Evolutionary conservation across 2,113 vertebrate genomes (phyloP), one percentile per base, ranked within the genome.

Genomic region (Hypomesus transpacificus): DNA sequence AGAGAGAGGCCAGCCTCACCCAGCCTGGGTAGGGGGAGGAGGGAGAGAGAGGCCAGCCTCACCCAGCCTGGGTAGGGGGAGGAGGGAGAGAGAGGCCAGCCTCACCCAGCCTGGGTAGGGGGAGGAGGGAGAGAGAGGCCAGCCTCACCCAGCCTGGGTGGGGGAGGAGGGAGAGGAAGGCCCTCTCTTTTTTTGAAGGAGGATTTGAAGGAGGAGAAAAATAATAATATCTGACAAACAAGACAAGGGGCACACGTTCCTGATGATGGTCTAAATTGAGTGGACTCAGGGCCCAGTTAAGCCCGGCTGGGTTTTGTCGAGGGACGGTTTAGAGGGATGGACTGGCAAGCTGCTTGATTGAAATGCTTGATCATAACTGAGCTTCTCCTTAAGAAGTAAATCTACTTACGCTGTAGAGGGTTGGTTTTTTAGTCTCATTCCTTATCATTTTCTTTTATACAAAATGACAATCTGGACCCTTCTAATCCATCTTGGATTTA

Each of bases 361-460:
- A 80, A 85, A 77, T 73, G 66, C 66, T 73, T 86, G 82, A 83
- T 91, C 82, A 88, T 64, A 86, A 77, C 84, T 66, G 75, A 78
- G 84, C 73, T 82, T 89, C 88, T 90, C 86, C 88, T 89, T 91
- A 77, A 87, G 81, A 84, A 85, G 78, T 83, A 90, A 91, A 91
- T 92, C 87, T 89, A 90, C 87, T 92, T 92, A 46, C 9, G 1
- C 39, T 13, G 39, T 46, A 7, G 39, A 87, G 21, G 77, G 74
- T 75, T 81, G 68, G 82, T 87, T 89, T 88, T 86, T 85, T 87
- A 82, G 80, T 84, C 86, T 75, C 74, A 82, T 90, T 91, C 74
- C 88, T 89, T 91, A 84, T 82, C 66, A 75, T 89, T 87, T 88
- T 89, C 87, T 91, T 91, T 88, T 68, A 90, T 89, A 87, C 80